Percentiles rank a stretch among this genome's conserved stretches.
Evolutionary conservation across 2,797 vertebrate genomes (phyloP).

Genomic region (Gambelia wislizenii): DNA sequence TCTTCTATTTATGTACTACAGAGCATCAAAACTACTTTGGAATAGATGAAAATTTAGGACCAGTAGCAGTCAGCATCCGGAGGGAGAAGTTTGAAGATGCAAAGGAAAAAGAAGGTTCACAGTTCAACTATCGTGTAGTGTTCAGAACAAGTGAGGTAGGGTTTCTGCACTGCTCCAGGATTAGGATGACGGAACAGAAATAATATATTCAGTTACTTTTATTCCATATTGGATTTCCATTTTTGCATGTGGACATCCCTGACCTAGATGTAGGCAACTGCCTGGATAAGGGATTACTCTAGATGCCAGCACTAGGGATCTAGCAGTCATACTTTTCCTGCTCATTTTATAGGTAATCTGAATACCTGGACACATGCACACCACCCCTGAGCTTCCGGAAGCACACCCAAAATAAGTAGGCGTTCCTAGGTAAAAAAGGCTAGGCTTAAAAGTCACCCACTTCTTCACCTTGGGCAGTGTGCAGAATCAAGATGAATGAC

Average conservation of each 20-base stretch:
- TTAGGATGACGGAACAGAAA: neutral
- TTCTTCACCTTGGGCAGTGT: too few species aligned
- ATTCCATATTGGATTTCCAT: neutral
- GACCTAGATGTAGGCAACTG: neutral
- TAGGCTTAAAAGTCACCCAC: neutral
- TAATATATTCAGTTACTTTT: neutral
- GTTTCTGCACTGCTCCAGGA: slow-evolving; percentile 10
- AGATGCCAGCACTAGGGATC: neutral
- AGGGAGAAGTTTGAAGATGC: slow-evolving; percentile 93
- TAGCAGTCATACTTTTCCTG: neutral
- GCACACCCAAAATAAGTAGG: neutral
- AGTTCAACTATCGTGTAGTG: slow-evolving; percentile 93
- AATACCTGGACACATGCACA: neutral
- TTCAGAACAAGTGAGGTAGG: slow-evolving; percentile 98
- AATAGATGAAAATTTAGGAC: slow-evolving; percentile 94
- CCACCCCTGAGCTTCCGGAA: neutral
- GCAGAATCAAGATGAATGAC: neutral
- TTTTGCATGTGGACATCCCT: neutral
- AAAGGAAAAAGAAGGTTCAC: slow-evolving; percentile 92
- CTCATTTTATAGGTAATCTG: neutral
- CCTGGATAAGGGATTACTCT: neutral
- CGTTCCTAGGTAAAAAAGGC: neutral
- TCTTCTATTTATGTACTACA: slow-evolving; percentile 70
- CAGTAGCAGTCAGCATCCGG: slow-evolving; percentile 94
- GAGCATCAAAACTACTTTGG: slow-evolving; percentile 99